Percentiles rank a stretch among this genome's conserved stretches.
phyloP scores from a whole-genome alignment of 2,113 vertebrate species.

The Podiceps cristatus region DNA sequence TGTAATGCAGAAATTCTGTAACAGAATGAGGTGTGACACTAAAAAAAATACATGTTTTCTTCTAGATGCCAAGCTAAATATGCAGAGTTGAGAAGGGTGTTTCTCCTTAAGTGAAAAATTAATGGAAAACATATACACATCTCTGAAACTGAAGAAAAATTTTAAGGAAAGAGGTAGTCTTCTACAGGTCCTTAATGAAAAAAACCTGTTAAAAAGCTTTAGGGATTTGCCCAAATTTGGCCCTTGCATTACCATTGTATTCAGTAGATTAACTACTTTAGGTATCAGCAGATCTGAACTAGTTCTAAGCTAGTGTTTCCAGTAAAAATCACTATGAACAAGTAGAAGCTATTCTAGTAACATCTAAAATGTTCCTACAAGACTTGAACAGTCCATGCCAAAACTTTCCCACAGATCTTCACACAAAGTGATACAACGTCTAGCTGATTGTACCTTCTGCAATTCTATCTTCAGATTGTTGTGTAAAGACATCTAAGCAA shows the following conservation, averaged over 20 bases:
- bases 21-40: not conserved
- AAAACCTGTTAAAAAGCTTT: not conserved
- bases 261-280: not conserved
- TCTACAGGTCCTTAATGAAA: not conserved
- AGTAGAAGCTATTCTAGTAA: not conserved
- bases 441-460: not conserved
- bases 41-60: not conserved
- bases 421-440: not conserved
- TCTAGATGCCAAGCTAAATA: not conserved
- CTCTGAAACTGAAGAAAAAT: not conserved
- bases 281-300: not conserved
- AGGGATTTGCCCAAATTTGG: not conserved
- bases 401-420: not conserved
- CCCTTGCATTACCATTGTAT: not conserved
- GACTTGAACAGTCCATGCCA: not conserved
- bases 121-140: not conserved
- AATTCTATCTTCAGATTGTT: not conserved
- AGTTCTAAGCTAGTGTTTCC: not conserved
- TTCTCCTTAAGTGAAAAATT: not conserved
- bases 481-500: not conserved
- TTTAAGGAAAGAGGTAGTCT: not conserved
- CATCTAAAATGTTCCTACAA: not conserved
- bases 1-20: not conserved
- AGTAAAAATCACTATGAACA: not conserved
- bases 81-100: not conserved